Base-by-base conservation (phyloP, 2,888 invertebrate species). In the Acheta domesticus region DNA sequence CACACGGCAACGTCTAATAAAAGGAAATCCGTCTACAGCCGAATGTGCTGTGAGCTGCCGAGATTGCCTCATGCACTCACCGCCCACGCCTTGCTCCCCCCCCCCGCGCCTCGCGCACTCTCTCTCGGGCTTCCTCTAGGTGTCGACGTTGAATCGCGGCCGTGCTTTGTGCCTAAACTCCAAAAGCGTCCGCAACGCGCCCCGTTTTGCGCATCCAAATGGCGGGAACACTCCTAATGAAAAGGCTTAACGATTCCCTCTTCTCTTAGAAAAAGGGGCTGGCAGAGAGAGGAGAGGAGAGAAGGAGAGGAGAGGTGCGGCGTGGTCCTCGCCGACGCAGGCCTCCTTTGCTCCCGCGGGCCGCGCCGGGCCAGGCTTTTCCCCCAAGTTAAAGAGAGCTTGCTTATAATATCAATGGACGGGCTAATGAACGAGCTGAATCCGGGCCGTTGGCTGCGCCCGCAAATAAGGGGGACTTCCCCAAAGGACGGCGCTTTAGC, bases 181-280 rank as follows among this genome's bases (percentile, higher is more conserved):
- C 62, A 62, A 62, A 36, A 62, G 62, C 62, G 14, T 11, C 62
- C 62, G 62, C 14, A 12, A 14, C 62, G 62, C 62, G 62, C 62
- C 62, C 16, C 62, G 62, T 62, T 62, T 12, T 62, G n/a, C 14
- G 62, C 14, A 62, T 62, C 62, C 16, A n/a, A 62, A 62, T 62
- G n/a, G n/a, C 62, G 62, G 62, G 62, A 62, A 62, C 62, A 62
- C 62, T 62, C n/a, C 62, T 62, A 62, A 62, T 62, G 62, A 62
- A 62, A 62, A 62, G 62, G 62, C 62, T 62, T 62, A 62, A 62
- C 62, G 62, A 19, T 62, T 62, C 14, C 12, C 62, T 62, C 62
- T 62, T 12, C 62, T 62, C 16, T 19, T n/a, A 12, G n/a, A 62
- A n/a, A 14, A n/a, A 62, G 62, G 12, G n/a, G 4, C 36, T 62